Base-by-base conservation (phyloP, 2,113 vertebrate species). In the Xenotilapia flavipinnis region DNA sequence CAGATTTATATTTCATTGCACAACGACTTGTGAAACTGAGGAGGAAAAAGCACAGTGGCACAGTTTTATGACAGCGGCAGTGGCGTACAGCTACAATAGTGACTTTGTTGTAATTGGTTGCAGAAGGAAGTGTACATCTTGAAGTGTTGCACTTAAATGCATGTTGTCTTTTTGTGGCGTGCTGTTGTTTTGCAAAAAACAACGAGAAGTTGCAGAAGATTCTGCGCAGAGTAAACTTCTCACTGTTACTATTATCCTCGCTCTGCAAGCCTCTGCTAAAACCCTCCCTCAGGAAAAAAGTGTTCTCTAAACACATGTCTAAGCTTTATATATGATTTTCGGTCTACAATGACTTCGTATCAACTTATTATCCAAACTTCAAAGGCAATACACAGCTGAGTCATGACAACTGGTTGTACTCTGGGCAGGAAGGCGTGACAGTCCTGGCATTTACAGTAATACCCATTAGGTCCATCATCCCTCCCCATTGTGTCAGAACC, bases 391-490 rank as follows among this genome's bases (percentile, higher is more conserved):
- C 42, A 73, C 17, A 31, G 26, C 21, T 49, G 40, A 84, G 21
- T 81, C 33, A 38, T 13, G 2, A 12, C 36, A 55, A 5, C 6
- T 6, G 33, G 47, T 33, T 56, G 82, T 23, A 9, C 38, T 14
- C 7, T 31, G 54, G 26, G 85, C 53, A 55, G n/a, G 23, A 87
- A 36, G 75, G 84, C 33, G 79, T 85, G 81, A 92, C 88, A 83
- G 40, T 75, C 26, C 3, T 90, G 89, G 84, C 75, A 91, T 93
- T 93, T 91, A 23, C 23, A 3, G 23, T 23, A 84, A 75, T 56
- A 62, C 26, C 47, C 56, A 11, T 83, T 79, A 65, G 70, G 58
- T 86, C 49, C 10, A 38, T 75, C 42, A 51, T 80, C 55, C 11
- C 73, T 51, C 26, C 9, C 17, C 21, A 26, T 26, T 45, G 42